Evolutionary conservation across 2,888 invertebrate species (phyloP), one percentile per base, ranked within the genome.

Genomic region (Epirrhoe alternata): DNA sequence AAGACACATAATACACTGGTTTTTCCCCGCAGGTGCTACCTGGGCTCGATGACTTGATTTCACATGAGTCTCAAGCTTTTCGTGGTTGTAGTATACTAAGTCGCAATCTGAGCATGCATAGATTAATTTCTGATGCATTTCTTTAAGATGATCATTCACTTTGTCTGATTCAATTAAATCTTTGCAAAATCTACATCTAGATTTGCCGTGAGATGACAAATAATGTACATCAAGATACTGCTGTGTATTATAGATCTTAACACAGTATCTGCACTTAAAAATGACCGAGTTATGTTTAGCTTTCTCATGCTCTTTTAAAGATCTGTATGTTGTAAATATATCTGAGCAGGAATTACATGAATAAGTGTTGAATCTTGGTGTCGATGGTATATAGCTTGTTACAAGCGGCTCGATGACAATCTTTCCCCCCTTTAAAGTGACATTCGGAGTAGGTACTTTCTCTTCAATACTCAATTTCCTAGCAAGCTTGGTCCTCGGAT

Each of bases 181-280:
- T 42, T 78, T 77, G 42, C 86, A 86, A 49, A 82, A 74, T 61
- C 79, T 83, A 63, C 86, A 86, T 57, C 80, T 77, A 2, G 77
- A 77, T 61, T 74, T 80, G 0, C 66, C 64, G 68, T 86, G 86
- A 5, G 16, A n/a, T 0, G 79, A 78, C 35, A 79, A 80, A 50
- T 85, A 83, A 70, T 87, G 86, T 7, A 80, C 71, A 56, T 83
- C 81, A 47, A 87, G 72, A 65, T 81, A 82, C 62, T 84, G 81
- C 31, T 81, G 79, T 0, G 85, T 81, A 14, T 81, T 80, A 53
- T 86, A 84, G 3, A 72, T 68, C 59, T 86, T 85, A 10, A 74
- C 66, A 12, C 86, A 87, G 6, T 80, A 70, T 47, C 81, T 81
- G 58, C 86, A 87, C 38, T 77, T 74, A 30, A 73, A 82, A 12